A percentile compares a stretch with the other conserved stretches of the same genome.
Conservation (phyloP, 1,140 invertebrate species). For the Stegodyphus dumicola region DNA sequence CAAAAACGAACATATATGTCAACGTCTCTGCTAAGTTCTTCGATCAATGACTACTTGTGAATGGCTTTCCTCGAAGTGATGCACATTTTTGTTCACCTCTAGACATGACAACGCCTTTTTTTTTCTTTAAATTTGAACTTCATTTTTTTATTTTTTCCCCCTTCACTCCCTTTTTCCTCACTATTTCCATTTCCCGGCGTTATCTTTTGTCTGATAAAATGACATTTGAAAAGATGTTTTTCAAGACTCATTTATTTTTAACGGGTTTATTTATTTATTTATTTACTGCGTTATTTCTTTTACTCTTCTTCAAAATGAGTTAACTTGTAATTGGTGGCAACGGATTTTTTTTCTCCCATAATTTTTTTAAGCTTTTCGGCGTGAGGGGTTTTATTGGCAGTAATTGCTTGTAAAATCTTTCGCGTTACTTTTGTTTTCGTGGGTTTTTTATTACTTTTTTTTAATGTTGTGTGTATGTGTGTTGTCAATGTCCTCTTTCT, state of each 20-base stretch:
- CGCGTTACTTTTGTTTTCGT: background rate
- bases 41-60: background rate
- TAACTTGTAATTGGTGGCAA: constrained; percentile 31
- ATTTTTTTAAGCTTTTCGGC: background rate
- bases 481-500: background rate
- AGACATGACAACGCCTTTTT: background rate
- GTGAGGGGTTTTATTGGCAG: constrained; percentile 20
- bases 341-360: constrained; percentile 11
- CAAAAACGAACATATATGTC: too few relatives aligned
- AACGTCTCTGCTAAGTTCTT: background rate
- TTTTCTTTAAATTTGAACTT: background rate
- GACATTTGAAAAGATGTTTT: constrained; percentile 42
- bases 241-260: constrained; percentile 24
- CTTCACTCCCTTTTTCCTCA: background rate
- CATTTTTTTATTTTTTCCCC: background rate
- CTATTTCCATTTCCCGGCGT: constrained; percentile 11
- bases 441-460: background rate
- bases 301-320: constrained; percentile 8
- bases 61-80: background rate
- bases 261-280: background rate
- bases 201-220: constrained; percentile 43
- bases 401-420: constrained; percentile 17
- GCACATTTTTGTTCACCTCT: background rate
- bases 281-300: background rate
- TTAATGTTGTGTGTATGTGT: background rate